Conservation (phyloP, 2,888 invertebrate genomes). For the Andrena haemorrhoa region DNA sequence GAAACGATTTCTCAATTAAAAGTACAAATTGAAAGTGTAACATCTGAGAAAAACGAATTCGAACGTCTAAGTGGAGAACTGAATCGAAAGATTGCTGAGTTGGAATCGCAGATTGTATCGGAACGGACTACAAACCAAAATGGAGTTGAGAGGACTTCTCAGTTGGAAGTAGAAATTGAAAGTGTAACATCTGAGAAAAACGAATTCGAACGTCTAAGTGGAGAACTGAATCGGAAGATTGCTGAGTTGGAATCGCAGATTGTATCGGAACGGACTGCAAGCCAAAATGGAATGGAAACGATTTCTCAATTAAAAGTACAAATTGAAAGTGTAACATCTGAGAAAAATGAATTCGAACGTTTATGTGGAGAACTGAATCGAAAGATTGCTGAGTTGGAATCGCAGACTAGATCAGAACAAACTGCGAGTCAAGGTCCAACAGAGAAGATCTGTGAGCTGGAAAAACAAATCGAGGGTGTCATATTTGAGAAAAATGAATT, state of each 20-base stretch:
- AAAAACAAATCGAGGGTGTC: not conserved
- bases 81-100: not conserved
- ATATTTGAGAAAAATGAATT: constrained; percentile 24
- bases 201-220: constrained; percentile 27
- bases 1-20: too few relatives aligned
- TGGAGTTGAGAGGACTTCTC: not conserved
- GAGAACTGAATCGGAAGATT: not conserved
- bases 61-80: too few relatives aligned
- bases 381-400: constrained; percentile 4
- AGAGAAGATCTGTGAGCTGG: constrained; percentile 25
- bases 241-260: not conserved
- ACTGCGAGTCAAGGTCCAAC: not conserved
- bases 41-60: not conserved
- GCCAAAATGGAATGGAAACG: not conserved
- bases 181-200: not conserved
- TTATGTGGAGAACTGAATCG: constrained; percentile 5
- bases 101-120: not conserved
- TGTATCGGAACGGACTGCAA: not conserved
- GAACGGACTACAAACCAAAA: not conserved
- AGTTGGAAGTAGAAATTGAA: not conserved
- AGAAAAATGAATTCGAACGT: constrained; percentile 14
- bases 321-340: not conserved
- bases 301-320: constrained; percentile 28
- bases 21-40: not conserved
- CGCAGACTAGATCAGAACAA: not conserved